Evolutionary conservation across 2,113 vertebrate genomes (phyloP).

Genomic region (Muntiacus muntjak): DNA sequence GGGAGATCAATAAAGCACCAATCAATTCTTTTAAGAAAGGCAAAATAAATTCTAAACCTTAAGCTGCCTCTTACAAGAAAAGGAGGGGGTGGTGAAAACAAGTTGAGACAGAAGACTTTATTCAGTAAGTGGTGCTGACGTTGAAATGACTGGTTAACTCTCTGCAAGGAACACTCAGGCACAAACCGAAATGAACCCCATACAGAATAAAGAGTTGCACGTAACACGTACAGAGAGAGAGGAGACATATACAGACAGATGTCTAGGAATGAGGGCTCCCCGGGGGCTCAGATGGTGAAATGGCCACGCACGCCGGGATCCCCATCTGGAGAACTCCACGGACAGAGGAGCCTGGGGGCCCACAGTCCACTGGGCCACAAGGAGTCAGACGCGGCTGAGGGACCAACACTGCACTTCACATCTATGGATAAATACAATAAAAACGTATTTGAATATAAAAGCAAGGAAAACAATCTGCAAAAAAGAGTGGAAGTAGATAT

Average conservation of each 20-base stretch:
- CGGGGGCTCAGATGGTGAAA: background rate
- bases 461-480: background rate
- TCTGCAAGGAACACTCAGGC: background rate
- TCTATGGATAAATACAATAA: background rate
- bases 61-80: background rate
- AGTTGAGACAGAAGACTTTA: background rate
- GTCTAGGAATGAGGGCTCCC: background rate
- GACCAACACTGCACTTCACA: background rate
- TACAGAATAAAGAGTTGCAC: background rate
- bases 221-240: background rate
- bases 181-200: background rate
- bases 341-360: background rate
- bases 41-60: slow-evolving; percentile 44
- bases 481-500: background rate
- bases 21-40: slow-evolving; percentile 55
- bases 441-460: background rate
- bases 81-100: background rate
- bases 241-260: background rate
- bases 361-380: background rate
- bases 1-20: slow-evolving; percentile 59
- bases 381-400: background rate
- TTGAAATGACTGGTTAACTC: background rate
- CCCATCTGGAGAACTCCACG: background rate
- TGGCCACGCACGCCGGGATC: background rate
- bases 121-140: background rate